phyloP scores from a whole-genome alignment of 1,140 invertebrate species.

The Lysiphlebus fabarum region DNA sequence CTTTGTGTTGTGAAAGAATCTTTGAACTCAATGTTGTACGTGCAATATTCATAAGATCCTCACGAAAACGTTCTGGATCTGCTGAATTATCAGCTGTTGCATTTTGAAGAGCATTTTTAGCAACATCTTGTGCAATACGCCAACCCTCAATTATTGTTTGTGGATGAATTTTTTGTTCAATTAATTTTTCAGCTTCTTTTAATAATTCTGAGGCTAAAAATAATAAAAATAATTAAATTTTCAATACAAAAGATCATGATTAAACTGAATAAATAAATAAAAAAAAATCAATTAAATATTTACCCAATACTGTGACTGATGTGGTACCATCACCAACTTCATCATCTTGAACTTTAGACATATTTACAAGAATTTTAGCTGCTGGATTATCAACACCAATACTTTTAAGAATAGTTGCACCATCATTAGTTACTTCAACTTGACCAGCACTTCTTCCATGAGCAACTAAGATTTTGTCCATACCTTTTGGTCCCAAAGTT shows the following conservation, averaged over 20 bases:
- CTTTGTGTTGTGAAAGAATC: slow-evolving; percentile 96
- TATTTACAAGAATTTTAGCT: slow-evolving; percentile 97
- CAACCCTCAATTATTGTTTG: slow-evolving; percentile 97
- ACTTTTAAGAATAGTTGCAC: slow-evolving; percentile 95
- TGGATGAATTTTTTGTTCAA: slow-evolving; percentile 94
- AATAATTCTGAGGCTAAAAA: slow-evolving; percentile 86
- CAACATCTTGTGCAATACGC: slow-evolving; percentile 81
- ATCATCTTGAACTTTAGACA: slow-evolving; percentile 98
- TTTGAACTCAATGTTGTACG: slow-evolving; percentile 97
- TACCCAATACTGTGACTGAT: slow-evolving; percentile 92
- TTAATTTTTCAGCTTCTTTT: slow-evolving; percentile 90
- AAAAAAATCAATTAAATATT: slow-evolving; percentile 22
- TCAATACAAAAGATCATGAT: too few species aligned
- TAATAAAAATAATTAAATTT: slow-evolving; percentile 3
- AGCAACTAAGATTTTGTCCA: slow-evolving; percentile 98
- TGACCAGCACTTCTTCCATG: slow-evolving; percentile 75
- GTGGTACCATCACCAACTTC: slow-evolving; percentile 99
- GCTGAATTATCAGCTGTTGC: slow-evolving; percentile 79
- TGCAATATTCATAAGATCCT: slow-evolving; percentile 95
- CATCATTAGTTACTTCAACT: slow-evolving; percentile 98
- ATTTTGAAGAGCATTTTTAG: slow-evolving; percentile 75
- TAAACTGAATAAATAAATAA: too few species aligned
- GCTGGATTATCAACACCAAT: slow-evolving; percentile 98
- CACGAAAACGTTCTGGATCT: slow-evolving; percentile 74
- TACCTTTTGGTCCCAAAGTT: slow-evolving; percentile 98